Evolutionary conservation across 2,888 invertebrate species (phyloP), one percentile per base, ranked within the genome.

Genomic region (Watsonalla cultraria): DNA sequence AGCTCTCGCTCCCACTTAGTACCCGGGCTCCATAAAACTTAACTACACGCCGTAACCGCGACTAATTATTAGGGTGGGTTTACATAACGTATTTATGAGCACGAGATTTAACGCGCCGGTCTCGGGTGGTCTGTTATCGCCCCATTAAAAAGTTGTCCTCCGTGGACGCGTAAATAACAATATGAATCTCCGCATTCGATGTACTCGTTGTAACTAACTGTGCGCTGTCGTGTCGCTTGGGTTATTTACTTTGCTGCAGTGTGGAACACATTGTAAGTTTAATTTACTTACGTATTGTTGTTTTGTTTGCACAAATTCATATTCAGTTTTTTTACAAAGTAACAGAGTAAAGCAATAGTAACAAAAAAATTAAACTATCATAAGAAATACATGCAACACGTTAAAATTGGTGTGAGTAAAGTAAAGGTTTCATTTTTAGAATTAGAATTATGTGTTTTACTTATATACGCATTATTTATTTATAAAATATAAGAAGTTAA

Each of bases 11-110:
- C 72, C 74, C 78, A 76, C 82, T 76, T 78, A 76, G 71, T 76
- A 72, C 76, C 74, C 76, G 64, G 74, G 79, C 77, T 76, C 77
- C 86, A 87, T 90, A 90, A 90, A 90, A 88, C 87, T 87, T 87
- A 90, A 90, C 85, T 86, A 83, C 83, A 78, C 78, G 79, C 81
- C 81, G 86, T 87, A 88, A 88, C 87, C 82, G 79, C 84, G 83
- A 86, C 90, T 90, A 90, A 90, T 90, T 89, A 90, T 90, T 83
- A 89, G 89, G 90, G 89, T 85, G 79, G 87, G 89, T 88, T 90
- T 89, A 89, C 90, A 90, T 90, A 88, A 86, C 84, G 79, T 90
- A 90, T 90, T 90, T 90, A 90, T 89, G 90, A 86, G 84, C 81
- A 79, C 74, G 84, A 87, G 89, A 89, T 90, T 90, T 88, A 86